A percentile compares a stretch with the other conserved stretches of the same genome.
phyloP scores from a whole-genome alignment of 2,888 invertebrate genomes.

The Meghimatium bilineatum region DNA sequence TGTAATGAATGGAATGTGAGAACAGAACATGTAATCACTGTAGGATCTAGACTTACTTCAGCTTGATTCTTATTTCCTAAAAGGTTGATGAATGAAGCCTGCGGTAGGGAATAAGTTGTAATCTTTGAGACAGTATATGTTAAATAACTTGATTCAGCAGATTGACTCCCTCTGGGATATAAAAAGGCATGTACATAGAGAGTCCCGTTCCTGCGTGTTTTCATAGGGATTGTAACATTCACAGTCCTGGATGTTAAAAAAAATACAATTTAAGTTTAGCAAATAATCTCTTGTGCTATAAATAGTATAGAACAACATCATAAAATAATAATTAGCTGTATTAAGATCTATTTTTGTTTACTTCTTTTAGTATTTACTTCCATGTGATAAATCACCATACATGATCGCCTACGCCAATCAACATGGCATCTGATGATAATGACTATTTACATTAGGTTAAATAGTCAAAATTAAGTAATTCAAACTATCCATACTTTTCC shows the following conservation, averaged over 20 bases:
- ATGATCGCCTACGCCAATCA: too few relatives aligned
- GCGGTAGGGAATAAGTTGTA: constrained; percentile 86
- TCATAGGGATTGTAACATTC: constrained; percentile 84
- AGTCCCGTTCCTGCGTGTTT: constrained; percentile 89
- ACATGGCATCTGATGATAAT: background rate
- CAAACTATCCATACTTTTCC: constrained; percentile 57
- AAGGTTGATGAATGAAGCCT: constrained; percentile 81
- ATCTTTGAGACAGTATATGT: constrained; percentile 82
- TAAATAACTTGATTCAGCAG: constrained; percentile 80
- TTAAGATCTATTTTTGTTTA: too few relatives aligned
- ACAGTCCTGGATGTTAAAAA: constrained; percentile 81
- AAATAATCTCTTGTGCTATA: background rate
- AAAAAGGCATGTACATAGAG: constrained; percentile 87
- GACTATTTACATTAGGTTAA: background rate
- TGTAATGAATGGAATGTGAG: too few relatives aligned
- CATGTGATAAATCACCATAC: too few relatives aligned
- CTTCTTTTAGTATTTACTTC: too few relatives aligned
- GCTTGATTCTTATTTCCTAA: constrained; percentile 64
- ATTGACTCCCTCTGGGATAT: constrained; percentile 77
- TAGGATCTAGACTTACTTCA: constrained; percentile 20
- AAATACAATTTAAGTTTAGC: background rate
- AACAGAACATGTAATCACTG: background rate
- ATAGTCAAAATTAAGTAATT: background rate
- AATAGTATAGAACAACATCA: too few relatives aligned
- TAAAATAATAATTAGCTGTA: too few relatives aligned